A percentile compares a stretch with the other conserved stretches of the same genome.
phyloP scores from a whole-genome alignment of 2,113 vertebrate species.

The Delphinapterus leucas region DNA sequence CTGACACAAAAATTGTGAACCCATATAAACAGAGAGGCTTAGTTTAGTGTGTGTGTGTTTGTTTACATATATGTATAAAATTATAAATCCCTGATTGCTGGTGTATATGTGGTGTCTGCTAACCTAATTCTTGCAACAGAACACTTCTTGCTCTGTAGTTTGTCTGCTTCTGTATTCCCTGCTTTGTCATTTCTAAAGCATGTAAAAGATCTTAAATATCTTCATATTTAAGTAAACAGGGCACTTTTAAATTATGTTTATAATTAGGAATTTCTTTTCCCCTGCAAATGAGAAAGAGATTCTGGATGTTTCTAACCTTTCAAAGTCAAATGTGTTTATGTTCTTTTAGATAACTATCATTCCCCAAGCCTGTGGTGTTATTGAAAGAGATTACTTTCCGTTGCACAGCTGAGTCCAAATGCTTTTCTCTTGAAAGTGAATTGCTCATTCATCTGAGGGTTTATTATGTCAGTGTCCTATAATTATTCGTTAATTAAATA shows the following conservation, averaged over 20 bases:
- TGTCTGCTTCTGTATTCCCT: background rate
- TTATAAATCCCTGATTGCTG: background rate
- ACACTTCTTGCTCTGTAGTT: background rate
- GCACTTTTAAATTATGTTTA: background rate
- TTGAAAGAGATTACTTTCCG: conserved; percentile 41
- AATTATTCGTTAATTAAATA: conserved; percentile 77
- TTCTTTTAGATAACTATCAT: conserved; percentile 59
- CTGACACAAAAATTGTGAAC: background rate
- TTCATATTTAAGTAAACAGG: background rate
- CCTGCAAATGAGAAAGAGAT: conserved; percentile 36
- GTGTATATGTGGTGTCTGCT: background rate
- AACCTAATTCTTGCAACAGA: background rate
- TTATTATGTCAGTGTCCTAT: conserved; percentile 35
- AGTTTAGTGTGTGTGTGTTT: background rate
- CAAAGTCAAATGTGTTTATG: conserved; percentile 67
- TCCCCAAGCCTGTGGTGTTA: conserved; percentile 49
- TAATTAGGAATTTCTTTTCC: background rate
- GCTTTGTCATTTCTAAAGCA: background rate
- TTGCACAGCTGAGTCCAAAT: conserved; percentile 57
- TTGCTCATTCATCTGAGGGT: conserved; percentile 57
- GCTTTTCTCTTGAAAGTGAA: conserved; percentile 57
- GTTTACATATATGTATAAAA: background rate
- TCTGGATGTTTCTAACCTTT: conserved; percentile 41
- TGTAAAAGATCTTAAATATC: background rate
- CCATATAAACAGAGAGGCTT: background rate